Base-by-base conservation (phyloP, 2,888 invertebrate genomes). In the Pseudococcus viburni region DNA sequence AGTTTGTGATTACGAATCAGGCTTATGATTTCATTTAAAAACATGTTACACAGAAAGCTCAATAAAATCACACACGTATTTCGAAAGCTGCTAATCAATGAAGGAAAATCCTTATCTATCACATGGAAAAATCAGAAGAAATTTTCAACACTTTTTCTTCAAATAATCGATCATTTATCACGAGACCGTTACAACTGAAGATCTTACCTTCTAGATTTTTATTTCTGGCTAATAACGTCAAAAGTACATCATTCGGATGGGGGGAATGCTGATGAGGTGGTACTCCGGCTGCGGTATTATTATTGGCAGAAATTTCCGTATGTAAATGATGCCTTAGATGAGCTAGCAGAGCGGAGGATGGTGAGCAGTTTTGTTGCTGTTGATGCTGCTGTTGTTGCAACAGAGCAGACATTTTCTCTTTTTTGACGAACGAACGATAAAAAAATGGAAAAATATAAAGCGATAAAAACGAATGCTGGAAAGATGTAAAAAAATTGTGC, bases 161-260 rank as follows among this genome's bases (percentile, higher is more conserved):
- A 42, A 33, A 33, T 33, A 33, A 33, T 33, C 26, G 3, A 3
- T 33, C 26, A 33, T 2, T 33, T 3, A 33, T 33, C 26, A 83
- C 9, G 42, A 12, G 15, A 15, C 42, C 46, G 1, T 39, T 22
- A 42, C 46, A n/a, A 84, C 17, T 46, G n/a, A 4, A 64, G 19
- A 64, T 6, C 87, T 68, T 85, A 88, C 88, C 88, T 88, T 88
- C 88, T 46, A 88, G 42, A 85, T 68, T 84, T 68, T 88, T 88
- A 64, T 88, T 88, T 48, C 88, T 88, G 9, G 88, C 84, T 48
- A 88, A 48, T 26, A 88, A 42, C 68, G 88, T 88, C 33, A 88
- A 64, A 22, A 88, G 68, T n/a, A 88, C 88, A 84, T 88, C 88
- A 51, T 87, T 87, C 39, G 85, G 85, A 86, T 86, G 85, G 42